Conservation (phyloP, 37 sponge, comb jelly and placozoan species). For the Aphrocallistes beatrix region DNA sequence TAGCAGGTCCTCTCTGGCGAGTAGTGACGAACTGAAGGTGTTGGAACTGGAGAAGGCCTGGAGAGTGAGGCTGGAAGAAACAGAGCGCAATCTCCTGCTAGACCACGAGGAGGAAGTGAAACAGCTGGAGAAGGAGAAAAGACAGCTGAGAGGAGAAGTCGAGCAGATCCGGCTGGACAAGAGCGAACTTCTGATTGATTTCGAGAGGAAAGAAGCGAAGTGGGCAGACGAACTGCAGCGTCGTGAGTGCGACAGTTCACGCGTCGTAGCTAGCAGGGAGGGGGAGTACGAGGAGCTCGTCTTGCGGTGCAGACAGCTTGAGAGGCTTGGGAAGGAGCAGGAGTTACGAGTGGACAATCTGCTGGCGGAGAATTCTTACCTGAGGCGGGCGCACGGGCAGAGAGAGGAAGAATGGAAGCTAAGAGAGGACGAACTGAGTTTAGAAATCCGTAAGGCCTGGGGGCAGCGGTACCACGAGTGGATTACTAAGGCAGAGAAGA, state of each 20-base stretch:
- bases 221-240: background rate
- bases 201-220: background rate
- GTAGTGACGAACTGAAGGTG: background rate
- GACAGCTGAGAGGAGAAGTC: background rate
- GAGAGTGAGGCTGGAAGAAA: background rate
- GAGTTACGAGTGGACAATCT: constrained; percentile 26
- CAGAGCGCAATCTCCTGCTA: background rate
- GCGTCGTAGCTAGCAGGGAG: background rate
- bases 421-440: constrained; percentile 31
- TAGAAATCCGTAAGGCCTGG: constrained; percentile 46
- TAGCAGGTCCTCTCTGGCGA: background rate
- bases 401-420: constrained; percentile 52
- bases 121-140: background rate
- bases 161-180: background rate
- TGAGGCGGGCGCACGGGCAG: constrained; percentile 32
- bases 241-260: background rate
- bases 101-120: constrained; percentile 2
- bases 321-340: constrained; percentile 21
- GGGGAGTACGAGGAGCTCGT: constrained; percentile 21
- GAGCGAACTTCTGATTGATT: background rate
- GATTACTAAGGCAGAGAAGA: constrained; percentile 64
- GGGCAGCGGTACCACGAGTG: constrained; percentile 63
- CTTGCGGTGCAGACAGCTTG: constrained; percentile 24
- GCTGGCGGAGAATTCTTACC: constrained; percentile 23
- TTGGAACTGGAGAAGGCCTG: background rate